Evolutionary conservation across 2,113 vertebrate genomes (phyloP), one percentile per base, ranked within the genome.

Genomic region (Alectura lathami): DNA sequence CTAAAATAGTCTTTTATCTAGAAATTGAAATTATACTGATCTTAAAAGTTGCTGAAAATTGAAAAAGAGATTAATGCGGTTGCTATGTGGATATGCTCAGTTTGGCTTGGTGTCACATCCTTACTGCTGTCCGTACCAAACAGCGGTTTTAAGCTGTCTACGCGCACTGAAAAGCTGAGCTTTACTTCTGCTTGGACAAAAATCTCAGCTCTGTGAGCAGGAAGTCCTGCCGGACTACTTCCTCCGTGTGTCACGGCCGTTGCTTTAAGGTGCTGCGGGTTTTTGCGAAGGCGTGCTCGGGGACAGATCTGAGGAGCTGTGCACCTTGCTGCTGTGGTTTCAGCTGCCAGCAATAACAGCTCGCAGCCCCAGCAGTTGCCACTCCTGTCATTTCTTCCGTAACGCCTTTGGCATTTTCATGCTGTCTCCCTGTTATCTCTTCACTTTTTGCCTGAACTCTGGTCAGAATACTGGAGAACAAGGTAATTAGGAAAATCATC

Each of bases 211-310:
- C 22, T 40, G 17, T 66, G 72, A 62, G 63, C 13, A 36, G 11
- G 74, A 13, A 2, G 8, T 38, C 48, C 5, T 21, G 5, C 1
- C 10, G 13, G 86, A 7, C 24, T 16, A 1, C 1, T 2, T 66
- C 43, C 57, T 66, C 16, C 60, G 23, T 23, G 2, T 17, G 1
- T 27, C 24, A 3, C 45, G 36, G 24, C 11, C 15, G 6, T 4
- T 11, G 30, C 2, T 11, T 34, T 13, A 13, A 15, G 60, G 24
- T 1, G 2, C 57, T 13, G 0, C 3, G 14, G 6, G 2, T 17
- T 81, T 69, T 32, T 70, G 30, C 30, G 14, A 14, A n/a, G 14
- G 13, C 9, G 29, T 34, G 16, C 40, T 54, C 47, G 34, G 40
- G 36, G 26, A 36, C 16, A 66, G 26, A 18, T 48, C 9, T 11